Evolutionary conservation across 2,797 vertebrate genomes (phyloP).

Genomic region (Myiothlypis chrysogaster): DNA sequence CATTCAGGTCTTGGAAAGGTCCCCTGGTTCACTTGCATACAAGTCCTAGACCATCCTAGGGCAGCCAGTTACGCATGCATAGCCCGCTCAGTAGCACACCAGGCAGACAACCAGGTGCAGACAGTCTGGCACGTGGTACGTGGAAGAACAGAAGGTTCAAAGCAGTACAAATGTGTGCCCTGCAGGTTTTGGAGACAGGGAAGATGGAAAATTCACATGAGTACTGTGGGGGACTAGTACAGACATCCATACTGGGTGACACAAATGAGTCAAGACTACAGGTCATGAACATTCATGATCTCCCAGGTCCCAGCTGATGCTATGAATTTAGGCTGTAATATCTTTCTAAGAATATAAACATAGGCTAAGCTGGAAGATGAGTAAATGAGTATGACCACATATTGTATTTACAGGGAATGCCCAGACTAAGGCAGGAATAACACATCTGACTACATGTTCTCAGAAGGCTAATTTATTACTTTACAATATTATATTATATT

Average conservation of each 20-base stretch:
- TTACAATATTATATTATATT: too few relatives aligned
- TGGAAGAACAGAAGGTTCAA: background rate
- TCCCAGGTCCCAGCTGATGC: background rate
- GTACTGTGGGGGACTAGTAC: background rate
- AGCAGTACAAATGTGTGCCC: background rate
- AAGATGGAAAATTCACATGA: background rate
- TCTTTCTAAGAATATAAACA: background rate
- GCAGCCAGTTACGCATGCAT: background rate
- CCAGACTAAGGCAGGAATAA: too few relatives aligned
- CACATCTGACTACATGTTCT: too few relatives aligned
- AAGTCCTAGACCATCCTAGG: background rate
- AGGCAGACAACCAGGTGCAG: background rate
- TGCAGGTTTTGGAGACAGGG: background rate
- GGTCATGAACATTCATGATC: background rate
- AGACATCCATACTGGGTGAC: background rate
- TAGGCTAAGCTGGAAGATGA: background rate
- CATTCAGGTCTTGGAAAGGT: rapidly evolving
- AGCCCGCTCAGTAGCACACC: too few relatives aligned
- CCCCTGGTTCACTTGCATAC: background rate
- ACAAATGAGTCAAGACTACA: background rate
- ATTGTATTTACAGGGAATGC: too few relatives aligned
- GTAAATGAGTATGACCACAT: background rate
- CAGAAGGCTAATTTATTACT: too few relatives aligned
- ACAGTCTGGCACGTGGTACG: rapidly evolving
- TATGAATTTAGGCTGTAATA: background rate